Percentiles rank a stretch among this genome's conserved stretches.
Conservation (phyloP, 2,888 invertebrate genomes). For the Gordius sp. region DNA sequence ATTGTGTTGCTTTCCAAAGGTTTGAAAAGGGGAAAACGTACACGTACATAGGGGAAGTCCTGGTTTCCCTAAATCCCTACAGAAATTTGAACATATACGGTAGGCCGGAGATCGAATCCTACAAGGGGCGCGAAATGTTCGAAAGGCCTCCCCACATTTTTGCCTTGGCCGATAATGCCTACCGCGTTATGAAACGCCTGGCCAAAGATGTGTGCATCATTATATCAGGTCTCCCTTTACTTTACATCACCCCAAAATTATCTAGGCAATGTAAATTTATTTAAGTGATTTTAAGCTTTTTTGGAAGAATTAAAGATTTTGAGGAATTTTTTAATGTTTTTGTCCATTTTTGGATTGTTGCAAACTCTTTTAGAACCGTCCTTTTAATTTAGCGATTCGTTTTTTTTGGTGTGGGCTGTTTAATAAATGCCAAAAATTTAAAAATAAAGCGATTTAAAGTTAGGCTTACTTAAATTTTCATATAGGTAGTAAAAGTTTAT, state of each 20-base stretch:
- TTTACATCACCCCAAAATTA: background rate
- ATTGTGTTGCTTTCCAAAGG: slow-evolving; percentile 36
- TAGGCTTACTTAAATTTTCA: background rate
- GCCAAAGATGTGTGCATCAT: slow-evolving; percentile 82
- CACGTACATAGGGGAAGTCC: slow-evolving; percentile 88
- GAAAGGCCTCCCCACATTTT: slow-evolving; percentile 87
- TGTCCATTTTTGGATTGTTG: no score
- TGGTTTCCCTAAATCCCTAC: slow-evolving; percentile 85
- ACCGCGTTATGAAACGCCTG: slow-evolving; percentile 64
- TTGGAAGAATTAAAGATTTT: no score
- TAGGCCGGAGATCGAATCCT: slow-evolving; percentile 53
- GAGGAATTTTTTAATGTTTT: no score
- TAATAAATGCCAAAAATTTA: no score
- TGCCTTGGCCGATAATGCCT: slow-evolving; percentile 86
- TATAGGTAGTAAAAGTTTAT: background rate
- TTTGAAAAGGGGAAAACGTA: slow-evolving; percentile 70
- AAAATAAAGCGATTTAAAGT: no score
- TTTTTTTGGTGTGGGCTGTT: no score
- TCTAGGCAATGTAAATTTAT: slow-evolving; percentile 4
- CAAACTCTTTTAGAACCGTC: no score
- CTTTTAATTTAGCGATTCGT: no score
- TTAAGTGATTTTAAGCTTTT: no score
- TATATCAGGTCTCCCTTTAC: slow-evolving; percentile 39
- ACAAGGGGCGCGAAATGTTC: slow-evolving; percentile 76
- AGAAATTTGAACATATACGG: slow-evolving; percentile 69